Evolutionary conservation across 2,797 vertebrate genomes (phyloP), one percentile per base, ranked within the genome.

Genomic region (Danio tinwini): DNA sequence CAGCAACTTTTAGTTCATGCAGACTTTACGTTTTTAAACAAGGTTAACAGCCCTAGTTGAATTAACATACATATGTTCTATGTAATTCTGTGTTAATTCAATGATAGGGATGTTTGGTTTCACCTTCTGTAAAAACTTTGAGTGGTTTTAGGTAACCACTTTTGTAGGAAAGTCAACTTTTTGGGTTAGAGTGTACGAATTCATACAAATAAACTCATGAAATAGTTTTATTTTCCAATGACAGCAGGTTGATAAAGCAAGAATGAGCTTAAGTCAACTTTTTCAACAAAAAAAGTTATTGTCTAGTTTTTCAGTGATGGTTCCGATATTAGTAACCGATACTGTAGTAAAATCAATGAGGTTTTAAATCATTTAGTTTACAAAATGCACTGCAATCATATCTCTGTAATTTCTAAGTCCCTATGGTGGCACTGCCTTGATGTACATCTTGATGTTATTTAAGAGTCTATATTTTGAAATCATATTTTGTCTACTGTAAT

Each of bases 371-470:
- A 21, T 44, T 19, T 6, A 63, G n/a, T 40, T 40, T 37, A 52
- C 49, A 40, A 64, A 1, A 63, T 8, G 52, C 37, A 62, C 44
- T 53, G 10, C 17, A 9, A 39, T 5, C 8, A 10, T 76, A 55
- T 65, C 44, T 52, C 44, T 39, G 7, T 47, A 6, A 67, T 67
- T 53, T 47, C 7, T 56, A 17, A 58, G 44, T 74, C 2, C 1
- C 12, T 8, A 29, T 37, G 10, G 62, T 53, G 44, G 17, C 56
- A 58, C 42, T 68, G 53, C 19, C 21, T 59, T 47, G 53, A 40
- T 68, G 42, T 77, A n/a, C 39, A 59, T 37, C 49, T 29, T 29
- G 29, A 42, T 76, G 39, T 68, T 68, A 56, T 74, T 61, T 61
- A 49, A 29, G 29, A 55, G 40, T n/a, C 44, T 78, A 53, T 55